Evolutionary conservation across 2,888 invertebrate species (phyloP), one percentile per base, ranked within the genome.

Genomic region (Zelleria hepariella): DNA sequence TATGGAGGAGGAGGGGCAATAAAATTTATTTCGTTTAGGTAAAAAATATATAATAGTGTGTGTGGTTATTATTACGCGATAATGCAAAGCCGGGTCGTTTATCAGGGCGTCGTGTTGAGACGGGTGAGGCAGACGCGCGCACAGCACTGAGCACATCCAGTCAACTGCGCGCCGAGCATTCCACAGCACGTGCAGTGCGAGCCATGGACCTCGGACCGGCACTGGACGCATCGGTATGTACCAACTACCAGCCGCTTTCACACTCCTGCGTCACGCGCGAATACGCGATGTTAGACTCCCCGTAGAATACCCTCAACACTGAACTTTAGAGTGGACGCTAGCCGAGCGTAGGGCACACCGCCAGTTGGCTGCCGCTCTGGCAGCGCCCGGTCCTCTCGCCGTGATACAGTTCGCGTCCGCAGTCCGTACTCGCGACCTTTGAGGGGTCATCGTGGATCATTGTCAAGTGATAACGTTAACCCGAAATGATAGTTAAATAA

Each of bases 291-390:
- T 57, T 57, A 24, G 48, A 55, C 25, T 27, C 5, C 20, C 55
- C 21, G 51, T 23, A n/a, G n/a, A n/a, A n/a, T n/a, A 20, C 20
- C 21, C 27, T 27, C 18, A 32, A 55, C 27, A 55, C 8, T 86
- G 86, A 86, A 86, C 86, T 86, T 85, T 86, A 86, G 68, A 82
- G 85, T 71, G 71, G 66, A 71, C 69, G 72, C 32, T 42, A 10
- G 32, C 32, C 70, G 74, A 73, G 74, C 75, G 72, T 73, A 80
- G 82, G 86, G 87, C 87, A 86, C 77, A 65, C 66, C 82, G 87
- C 87, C 87, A 87, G 87, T 86, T 86, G 87, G 87, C 86, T 75
- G 70, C 73, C 73, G 73, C 65, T 69, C 77, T 74, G 74, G 78
- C 74, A 67, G 68, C 73, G 75, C 72, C 62, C 68, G 62, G 78